Evolutionary conservation across 2,888 invertebrate genomes (phyloP).

Genomic region (Chymomyza procnemis): DNA sequence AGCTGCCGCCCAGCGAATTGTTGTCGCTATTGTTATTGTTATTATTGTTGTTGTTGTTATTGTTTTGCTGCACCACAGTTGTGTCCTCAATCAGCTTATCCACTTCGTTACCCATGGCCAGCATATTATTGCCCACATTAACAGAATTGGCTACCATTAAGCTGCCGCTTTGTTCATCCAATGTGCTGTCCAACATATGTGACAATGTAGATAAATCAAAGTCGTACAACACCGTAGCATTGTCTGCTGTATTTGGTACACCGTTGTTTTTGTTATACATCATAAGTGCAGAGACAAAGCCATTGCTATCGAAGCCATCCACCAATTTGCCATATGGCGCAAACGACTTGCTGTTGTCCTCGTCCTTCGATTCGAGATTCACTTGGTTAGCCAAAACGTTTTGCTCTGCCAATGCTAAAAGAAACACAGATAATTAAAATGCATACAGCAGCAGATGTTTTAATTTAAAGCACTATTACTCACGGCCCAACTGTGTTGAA

Average conservation of each 20-base stretch:
- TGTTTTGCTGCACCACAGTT: constrained; percentile 46
- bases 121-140: constrained; percentile 48
- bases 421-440: background rate
- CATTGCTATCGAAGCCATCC: constrained; percentile 76
- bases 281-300: constrained; percentile 71
- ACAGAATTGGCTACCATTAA: constrained; percentile 57
- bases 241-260: constrained; percentile 50
- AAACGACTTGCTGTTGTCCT: constrained; percentile 68
- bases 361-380: constrained; percentile 58
- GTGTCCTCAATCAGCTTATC: constrained; percentile 65
- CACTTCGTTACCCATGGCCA: constrained; percentile 59
- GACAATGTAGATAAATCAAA: constrained; percentile 63
- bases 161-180: constrained; percentile 49
- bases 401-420: constrained; percentile 32
- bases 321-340: constrained; percentile 74
- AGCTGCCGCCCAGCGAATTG: constrained; percentile 29
- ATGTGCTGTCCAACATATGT: constrained; percentile 56
- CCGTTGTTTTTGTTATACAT: constrained; percentile 62
- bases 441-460: background rate
- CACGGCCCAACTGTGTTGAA: constrained; percentile 49
- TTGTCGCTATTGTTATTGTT: constrained; percentile 33
- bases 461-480: constrained; percentile 7
- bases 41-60: constrained; percentile 49
- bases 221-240: constrained; percentile 60
- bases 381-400: constrained; percentile 53